Conservation (phyloP, 2,888 invertebrate genomes). For the Dicranocentrus wangi region DNA sequence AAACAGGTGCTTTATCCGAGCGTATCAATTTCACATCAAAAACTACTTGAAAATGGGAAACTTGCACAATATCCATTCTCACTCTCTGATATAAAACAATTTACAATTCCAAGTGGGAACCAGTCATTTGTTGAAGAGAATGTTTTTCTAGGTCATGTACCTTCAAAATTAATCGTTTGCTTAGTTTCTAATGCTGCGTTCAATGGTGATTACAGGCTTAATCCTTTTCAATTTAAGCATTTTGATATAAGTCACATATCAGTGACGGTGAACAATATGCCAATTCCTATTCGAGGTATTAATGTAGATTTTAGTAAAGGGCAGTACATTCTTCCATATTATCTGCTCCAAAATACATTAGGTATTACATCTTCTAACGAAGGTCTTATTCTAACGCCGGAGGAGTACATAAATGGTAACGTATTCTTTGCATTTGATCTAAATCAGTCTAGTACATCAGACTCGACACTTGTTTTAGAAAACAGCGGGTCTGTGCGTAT, state of each 20-base stretch:
- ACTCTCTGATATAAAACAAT: conserved; percentile 64
- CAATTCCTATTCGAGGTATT: conserved; percentile 67
- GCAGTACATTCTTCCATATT: conserved; percentile 54
- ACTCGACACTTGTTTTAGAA: conserved; percentile 22
- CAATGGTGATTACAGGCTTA: conserved; percentile 62
- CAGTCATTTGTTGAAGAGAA: conserved; percentile 73
- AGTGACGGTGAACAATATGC: conserved; percentile 70
- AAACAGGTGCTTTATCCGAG: conserved; percentile 65
- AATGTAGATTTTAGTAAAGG: conserved; percentile 55
- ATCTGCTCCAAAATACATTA: conserved; percentile 31
- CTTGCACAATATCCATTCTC: conserved; percentile 68
- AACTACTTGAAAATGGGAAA: conserved; percentile 46
- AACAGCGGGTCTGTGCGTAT: conserved; percentile 16
- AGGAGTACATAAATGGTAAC: conserved; percentile 36
- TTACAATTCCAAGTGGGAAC: conserved; percentile 68
- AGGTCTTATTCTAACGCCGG: background rate
- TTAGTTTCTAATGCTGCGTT: conserved; percentile 70
- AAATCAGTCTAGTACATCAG: background rate
- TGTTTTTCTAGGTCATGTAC: conserved; percentile 73
- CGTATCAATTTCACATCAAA: conserved; percentile 67
- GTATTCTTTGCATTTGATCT: conserved; percentile 27
- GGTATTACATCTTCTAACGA: conserved; percentile 22
- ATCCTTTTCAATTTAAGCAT: conserved; percentile 71
- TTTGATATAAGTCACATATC: conserved; percentile 65
- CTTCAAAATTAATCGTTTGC: conserved; percentile 73